These are phyloP conservation scores for Perca schrenkii DNA, from an alignment of 2,113 vertebrate genomes.

Conservation along the genomic window DNA sequence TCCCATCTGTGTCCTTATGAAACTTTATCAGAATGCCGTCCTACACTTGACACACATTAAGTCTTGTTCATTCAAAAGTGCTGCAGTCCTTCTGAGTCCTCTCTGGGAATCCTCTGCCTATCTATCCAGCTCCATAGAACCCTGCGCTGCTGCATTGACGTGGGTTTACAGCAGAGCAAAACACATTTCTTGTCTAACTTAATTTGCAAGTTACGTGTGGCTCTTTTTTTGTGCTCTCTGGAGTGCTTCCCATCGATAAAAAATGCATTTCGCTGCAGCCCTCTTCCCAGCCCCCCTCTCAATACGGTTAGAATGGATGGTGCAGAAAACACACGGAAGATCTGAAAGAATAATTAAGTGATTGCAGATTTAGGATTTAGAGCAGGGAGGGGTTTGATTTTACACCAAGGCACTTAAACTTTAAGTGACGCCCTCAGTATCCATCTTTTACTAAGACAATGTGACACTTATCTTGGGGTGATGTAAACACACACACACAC, in stretches of 20 bases:
- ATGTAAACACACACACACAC: background rate
- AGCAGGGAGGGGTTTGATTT: constrained; percentile 7
- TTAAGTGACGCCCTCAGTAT: too few relatives aligned
- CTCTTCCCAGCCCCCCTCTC: background rate
- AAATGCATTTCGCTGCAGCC: constrained; percentile 31
- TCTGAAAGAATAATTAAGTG: constrained; percentile 65
- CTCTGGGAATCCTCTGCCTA: background rate
- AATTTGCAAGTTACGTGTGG: constrained; percentile 36
- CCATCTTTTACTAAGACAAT: constrained; percentile 5
- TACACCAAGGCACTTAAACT: constrained; percentile 11
- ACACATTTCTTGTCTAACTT: background rate
- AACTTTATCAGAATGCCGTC: constrained; percentile 14
- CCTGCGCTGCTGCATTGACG: constrained; percentile 1
- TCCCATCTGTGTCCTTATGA: background rate
- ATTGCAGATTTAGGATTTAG: constrained; percentile 50
- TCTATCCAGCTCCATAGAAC: background rate
- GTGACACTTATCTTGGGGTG: constrained; percentile 6
- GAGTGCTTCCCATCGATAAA: constrained; percentile 15
- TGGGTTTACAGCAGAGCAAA: constrained; percentile 20
- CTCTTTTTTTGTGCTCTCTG: constrained; percentile 36
- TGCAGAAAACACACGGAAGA: constrained; percentile 21
- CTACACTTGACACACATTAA: constrained; percentile 14
- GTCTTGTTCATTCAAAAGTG: background rate
- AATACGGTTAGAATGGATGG: background rate
- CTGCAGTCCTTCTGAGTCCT: background rate